Evolutionary conservation across 2,888 invertebrate genomes (phyloP), one percentile per base, ranked within the genome.

Genomic region (Celastrina argiolus): DNA sequence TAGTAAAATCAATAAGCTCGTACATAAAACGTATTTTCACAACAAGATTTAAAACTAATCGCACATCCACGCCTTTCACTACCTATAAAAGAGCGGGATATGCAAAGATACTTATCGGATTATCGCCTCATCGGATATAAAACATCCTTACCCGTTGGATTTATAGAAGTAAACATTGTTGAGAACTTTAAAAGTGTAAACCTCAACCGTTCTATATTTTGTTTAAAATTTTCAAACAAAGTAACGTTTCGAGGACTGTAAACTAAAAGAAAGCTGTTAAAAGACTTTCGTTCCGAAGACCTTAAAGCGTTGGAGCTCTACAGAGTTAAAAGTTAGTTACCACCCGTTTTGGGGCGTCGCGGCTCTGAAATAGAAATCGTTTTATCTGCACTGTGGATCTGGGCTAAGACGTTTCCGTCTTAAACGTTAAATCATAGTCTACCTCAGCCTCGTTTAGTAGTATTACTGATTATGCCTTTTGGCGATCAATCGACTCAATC

Each of bases 281-380:
- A 42, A 63, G 39, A 41, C 26, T 63, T 36, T 41, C 42, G 63
- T 41, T 41, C 22, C 63, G 39, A 26, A 63, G 63, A 41, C 36
- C 65, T 36, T 45, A 58, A 58, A 31, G 31, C 31, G 58, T 58
- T 58, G 58, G 28, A 58, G 31, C 58, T 51, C 22, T 41, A 58
- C n/a, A 26, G 56, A 26, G 58, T 39, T 65, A 58, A 58, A 31
- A 65, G 65, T 65, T 65, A 58, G 28, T 58, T 58, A 31, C 28
- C 31, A 4, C 58, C n/a, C 31, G 51, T 51, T 51, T 51, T 51
- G 51, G 51, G 22, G 51, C 51, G 22, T 31, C 28, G 58, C 31
- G 16, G 7, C n/a, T 31, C 28, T 16, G 16, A 58, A 31, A 58
- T 31, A 58, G 58, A 28, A 56, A 56, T 28, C 12, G n/a, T 31